phyloP scores from a whole-genome alignment of 2,797 vertebrate species.

The Scolopax bukidnonensis region DNA sequence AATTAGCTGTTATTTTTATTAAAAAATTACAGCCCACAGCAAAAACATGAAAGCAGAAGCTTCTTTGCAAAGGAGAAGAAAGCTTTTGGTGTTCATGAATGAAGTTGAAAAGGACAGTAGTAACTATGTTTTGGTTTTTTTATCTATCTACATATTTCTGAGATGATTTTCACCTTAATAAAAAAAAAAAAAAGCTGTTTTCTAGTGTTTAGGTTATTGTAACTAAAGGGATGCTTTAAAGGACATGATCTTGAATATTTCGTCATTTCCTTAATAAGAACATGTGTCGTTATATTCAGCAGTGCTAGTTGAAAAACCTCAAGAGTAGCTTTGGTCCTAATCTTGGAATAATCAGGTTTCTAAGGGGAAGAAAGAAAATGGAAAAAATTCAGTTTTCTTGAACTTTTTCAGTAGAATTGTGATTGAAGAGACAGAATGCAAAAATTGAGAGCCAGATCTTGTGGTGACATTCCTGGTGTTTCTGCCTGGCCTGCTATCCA shows the following conservation, averaged over 20 bases:
- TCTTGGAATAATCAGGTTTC: not conserved
- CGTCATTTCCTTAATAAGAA: not conserved
- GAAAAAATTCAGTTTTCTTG: not conserved
- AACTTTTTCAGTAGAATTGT: not conserved
- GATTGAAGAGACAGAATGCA: not conserved
- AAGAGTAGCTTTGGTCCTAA: not conserved
- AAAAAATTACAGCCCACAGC: not conserved
- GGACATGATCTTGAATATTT: not conserved
- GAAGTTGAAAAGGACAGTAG: not conserved
- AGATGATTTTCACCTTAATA: not conserved
- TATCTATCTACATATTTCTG: not conserved
- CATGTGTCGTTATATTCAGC: not conserved
- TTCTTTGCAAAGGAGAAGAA: not conserved
- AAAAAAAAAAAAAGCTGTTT: not conserved
- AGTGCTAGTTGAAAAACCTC: not conserved
- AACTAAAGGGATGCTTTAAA: not conserved
- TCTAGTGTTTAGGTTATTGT: not conserved
- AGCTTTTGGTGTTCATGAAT: not conserved
- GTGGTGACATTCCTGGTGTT: not conserved
- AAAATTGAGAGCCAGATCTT: not conserved
- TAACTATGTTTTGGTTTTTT: not conserved
- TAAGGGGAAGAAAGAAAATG: not conserved
- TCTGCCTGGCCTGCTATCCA: not conserved
- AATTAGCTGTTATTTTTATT: constrained; percentile 39
- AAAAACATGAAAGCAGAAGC: not conserved